phyloP scores from a whole-genome alignment of 2,797 vertebrate species.

The Pelochelys cantorii region DNA sequence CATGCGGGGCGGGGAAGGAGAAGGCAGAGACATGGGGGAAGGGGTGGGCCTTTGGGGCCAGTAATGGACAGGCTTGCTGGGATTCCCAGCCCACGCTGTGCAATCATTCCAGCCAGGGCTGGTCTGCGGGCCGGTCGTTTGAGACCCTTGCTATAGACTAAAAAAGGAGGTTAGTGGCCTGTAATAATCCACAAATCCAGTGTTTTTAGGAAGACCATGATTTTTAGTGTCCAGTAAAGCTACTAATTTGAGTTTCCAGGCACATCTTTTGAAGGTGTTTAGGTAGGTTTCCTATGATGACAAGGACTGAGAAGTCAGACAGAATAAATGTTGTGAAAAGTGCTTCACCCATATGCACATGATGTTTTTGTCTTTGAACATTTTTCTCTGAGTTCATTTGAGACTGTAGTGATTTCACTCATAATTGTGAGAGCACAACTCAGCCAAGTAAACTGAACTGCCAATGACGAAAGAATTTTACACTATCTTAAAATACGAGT shows the following conservation, averaged over 20 bases:
- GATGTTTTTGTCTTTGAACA: not conserved
- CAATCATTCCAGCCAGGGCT: too few species aligned
- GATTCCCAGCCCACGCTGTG: too few species aligned
- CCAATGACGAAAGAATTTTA: not conserved
- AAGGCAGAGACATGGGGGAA: too few species aligned
- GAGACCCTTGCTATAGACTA: not conserved
- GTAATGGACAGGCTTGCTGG: too few species aligned
- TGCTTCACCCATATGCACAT: not conserved
- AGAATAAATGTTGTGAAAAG: not conserved
- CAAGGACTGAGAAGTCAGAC: not conserved
- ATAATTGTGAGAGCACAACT: not conserved
- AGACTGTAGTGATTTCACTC: not conserved
- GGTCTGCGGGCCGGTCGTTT: too few species aligned
- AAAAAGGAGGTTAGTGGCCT: not conserved
- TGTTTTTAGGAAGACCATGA: not conserved
- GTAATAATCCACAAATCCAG: not conserved
- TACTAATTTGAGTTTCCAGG: not conserved
- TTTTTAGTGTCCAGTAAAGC: not conserved
- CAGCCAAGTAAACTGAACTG: not conserved
- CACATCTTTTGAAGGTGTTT: not conserved
- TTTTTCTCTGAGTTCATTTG: not conserved
- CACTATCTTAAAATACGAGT: slow-evolving; percentile 19
- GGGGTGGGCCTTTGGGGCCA: too few species aligned
- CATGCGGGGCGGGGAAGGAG: too few species aligned
- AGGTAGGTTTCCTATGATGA: not conserved